Evolutionary conservation across 2,113 vertebrate genomes (phyloP).

Genomic region (pig (Sus scrofa)): T2T-Sscrofa CM000812.6:84024501-84025000

Average conservation of each 20-base stretch:
- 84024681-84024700: neutral
- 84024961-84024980: too few species aligned
- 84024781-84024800: too few species aligned
- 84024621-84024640: slow-evolving; percentile 15
- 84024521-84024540: slow-evolving; percentile 31
- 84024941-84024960: too few species aligned
- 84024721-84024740: neutral
- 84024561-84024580: neutral
- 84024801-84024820: too few species aligned
- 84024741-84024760: neutral
- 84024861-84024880: too few species aligned
- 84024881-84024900: too few species aligned
- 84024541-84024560: neutral
- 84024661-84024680: neutral
- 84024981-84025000: too few species aligned
- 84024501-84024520: neutral
- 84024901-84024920: too few species aligned
- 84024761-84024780: neutral
- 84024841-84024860: too few species aligned
- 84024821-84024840: too few species aligned
- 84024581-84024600: neutral
- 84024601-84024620: neutral
- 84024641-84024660: neutral
- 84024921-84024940: too few species aligned
- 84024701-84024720: neutral